Evolutionary conservation across 1,140 invertebrate species (phyloP).

Genomic region (Solenopsis fugax): DNA sequence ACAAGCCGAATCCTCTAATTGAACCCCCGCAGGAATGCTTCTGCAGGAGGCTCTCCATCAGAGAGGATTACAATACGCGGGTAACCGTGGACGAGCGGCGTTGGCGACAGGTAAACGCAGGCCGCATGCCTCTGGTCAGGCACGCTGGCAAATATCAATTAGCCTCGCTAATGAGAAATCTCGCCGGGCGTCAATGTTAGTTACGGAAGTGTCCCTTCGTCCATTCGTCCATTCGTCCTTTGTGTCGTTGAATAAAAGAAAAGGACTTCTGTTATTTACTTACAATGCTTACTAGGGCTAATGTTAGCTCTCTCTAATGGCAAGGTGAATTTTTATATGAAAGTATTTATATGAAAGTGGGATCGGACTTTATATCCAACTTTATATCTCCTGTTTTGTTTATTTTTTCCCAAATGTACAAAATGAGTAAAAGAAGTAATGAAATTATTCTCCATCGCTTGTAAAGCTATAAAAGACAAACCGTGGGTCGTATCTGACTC

Average conservation of each 20-base stretch:
- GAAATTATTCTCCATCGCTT: too few species aligned
- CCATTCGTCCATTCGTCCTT: background rate
- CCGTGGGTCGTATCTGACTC: too few species aligned
- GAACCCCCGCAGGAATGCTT: constrained; percentile 70
- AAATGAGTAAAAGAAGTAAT: too few species aligned
- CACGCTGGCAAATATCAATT: constrained; percentile 67
- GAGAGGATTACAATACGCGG: constrained; percentile 72
- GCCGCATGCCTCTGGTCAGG: constrained; percentile 67
- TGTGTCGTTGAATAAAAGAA: background rate
- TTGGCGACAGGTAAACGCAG: constrained; percentile 65
- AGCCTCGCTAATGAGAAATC: constrained; percentile 69
- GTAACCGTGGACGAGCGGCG: constrained; percentile 68
- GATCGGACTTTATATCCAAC: too few species aligned
- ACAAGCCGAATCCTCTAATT: constrained; percentile 72
- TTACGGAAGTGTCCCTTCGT: background rate
- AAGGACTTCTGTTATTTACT: background rate
- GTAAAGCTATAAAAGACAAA: too few species aligned
- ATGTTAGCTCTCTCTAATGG: background rate
- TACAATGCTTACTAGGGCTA: background rate
- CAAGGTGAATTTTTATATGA: too few species aligned
- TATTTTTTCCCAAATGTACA: too few species aligned
- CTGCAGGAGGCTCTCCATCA: constrained; percentile 57
- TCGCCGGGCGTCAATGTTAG: constrained; percentile 46
- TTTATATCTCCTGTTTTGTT: too few species aligned
- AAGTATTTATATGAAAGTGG: too few species aligned